A percentile compares a stretch with the other conserved stretches of the same genome.
Evolutionary conservation across 2,888 invertebrate species (phyloP).

Genomic region (Dascillus cervinus): DNA sequence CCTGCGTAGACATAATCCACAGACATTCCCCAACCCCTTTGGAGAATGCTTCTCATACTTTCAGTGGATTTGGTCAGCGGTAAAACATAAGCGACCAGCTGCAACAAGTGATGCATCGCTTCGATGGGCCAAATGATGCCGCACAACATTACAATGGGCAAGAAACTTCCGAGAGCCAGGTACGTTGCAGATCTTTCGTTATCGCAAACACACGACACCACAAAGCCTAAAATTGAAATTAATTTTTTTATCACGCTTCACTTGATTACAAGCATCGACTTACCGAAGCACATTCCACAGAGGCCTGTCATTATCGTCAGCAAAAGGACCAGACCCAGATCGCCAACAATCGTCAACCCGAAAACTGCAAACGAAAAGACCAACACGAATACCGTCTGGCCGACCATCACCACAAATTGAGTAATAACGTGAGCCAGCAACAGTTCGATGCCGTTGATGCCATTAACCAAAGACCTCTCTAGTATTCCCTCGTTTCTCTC

Average conservation of each 20-base stretch:
- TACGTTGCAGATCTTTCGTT: conserved; percentile 81
- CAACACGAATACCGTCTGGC: conserved; percentile 73
- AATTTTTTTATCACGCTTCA: background rate
- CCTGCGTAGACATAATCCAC: conserved; percentile 82
- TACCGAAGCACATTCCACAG: conserved; percentile 91
- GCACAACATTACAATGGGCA: conserved; percentile 78
- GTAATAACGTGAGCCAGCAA: conserved; percentile 81
- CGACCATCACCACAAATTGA: conserved; percentile 81
- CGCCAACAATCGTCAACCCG: conserved; percentile 68
- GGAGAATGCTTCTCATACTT: conserved; percentile 76
- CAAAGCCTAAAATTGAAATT: conserved; percentile 55
- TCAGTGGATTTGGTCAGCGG: conserved; percentile 89
- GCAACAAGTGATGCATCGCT: conserved; percentile 72
- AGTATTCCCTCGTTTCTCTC: conserved; percentile 86
- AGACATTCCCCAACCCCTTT: conserved; percentile 76
- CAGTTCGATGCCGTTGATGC: conserved; percentile 73
- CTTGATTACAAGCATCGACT: conserved; percentile 25
- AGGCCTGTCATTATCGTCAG: conserved; percentile 76
- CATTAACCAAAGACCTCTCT: conserved; percentile 82
- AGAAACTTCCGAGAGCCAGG: conserved; percentile 75
- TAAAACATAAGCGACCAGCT: conserved; percentile 70
- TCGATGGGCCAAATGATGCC: conserved; percentile 94
- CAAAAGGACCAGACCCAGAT: conserved; percentile 62
- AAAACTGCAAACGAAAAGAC: conserved; percentile 72
- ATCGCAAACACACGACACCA: conserved; percentile 71